phyloP scores from a whole-genome alignment of 2,113 vertebrate genomes.

The Gulo gulo region DNA sequence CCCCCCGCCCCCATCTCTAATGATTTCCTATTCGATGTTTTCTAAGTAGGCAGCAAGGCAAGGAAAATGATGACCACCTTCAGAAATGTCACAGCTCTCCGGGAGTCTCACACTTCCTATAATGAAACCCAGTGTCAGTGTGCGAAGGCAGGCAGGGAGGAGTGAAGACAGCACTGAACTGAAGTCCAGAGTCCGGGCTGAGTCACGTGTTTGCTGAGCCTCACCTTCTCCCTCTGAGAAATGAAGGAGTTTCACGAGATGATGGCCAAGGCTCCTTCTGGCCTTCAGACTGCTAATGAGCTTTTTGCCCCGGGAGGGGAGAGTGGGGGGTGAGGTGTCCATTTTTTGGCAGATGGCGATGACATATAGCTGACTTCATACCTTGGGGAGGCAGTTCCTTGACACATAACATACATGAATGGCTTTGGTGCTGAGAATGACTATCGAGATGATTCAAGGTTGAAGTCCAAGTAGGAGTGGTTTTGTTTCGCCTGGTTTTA shows the following conservation, averaged over 20 bases:
- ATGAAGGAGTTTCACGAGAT: background rate
- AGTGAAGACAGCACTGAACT: rapidly evolving
- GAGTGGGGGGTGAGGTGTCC: rapidly evolving
- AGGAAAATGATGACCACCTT: background rate
- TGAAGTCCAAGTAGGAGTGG: background rate
- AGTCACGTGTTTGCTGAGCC: rapidly evolving
- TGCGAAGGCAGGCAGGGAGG: background rate
- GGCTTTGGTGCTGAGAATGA: background rate
- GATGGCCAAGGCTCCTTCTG: background rate
- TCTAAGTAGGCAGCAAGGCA: background rate
- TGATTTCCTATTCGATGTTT: background rate
- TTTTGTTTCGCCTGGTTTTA: background rate
- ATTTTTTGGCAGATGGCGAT: background rate
- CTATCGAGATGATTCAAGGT: background rate
- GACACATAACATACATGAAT: background rate
- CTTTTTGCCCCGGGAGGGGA: background rate
- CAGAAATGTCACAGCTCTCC: background rate
- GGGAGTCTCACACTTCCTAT: background rate
- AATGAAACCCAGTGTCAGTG: background rate
- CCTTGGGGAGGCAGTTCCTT: background rate
- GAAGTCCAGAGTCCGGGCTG: rapidly evolving
- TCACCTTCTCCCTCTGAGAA: background rate
- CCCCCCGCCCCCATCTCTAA: background rate
- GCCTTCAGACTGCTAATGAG: background rate
- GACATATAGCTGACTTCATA: background rate